Base-by-base conservation (phyloP, 2,888 invertebrate species). In the Rutpela maculata region DNA sequence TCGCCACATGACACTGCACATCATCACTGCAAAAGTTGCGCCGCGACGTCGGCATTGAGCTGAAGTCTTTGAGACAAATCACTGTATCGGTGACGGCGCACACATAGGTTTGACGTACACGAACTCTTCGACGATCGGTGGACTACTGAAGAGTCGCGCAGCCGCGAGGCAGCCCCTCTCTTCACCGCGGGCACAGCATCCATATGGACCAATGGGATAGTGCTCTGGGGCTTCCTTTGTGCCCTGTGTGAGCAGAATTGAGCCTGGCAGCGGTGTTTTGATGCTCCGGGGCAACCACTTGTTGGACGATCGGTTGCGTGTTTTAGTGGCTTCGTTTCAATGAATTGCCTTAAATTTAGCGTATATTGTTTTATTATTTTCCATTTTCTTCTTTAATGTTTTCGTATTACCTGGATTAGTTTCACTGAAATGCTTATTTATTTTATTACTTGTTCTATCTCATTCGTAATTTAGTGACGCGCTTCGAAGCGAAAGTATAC, bases 1-100 rank as follows among this genome's bases (percentile, higher is more conserved):
- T 84, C 90, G 89, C 90, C 91, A 90, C 90, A 90, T 89, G 87
- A 90, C 90, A 89, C 90, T 89, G 88, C 90, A 90, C 91, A 91
- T 90, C 87, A 88, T 89, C 89, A 88, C 88, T 84, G 84, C 77
- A 81, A 84, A 81, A 75, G 80, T 81, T 84, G 83, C 82, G 84
- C 84, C 86, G 86, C 82, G 75, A 78, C 82, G 81, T 79, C 81
- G 80, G 76, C 81, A 82, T 83, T 80, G 82, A 81, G 80, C 79
- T 80, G 77, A 77, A 76, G 79, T 80, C 78, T 81, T 78, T 76
- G 66, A 75, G 75, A 77, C 75, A 74, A 62, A 60, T 65, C 73
- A 67, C 75, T 75, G 66, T 69, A 72, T 68, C 75, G 65, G 43
- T 78, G 60, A 43, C 70, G 70, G 70, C 69, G 57, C 50, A 74